Evolutionary conservation across 2,888 invertebrate species (phyloP).

Genomic region (Meteorus colon): DNA sequence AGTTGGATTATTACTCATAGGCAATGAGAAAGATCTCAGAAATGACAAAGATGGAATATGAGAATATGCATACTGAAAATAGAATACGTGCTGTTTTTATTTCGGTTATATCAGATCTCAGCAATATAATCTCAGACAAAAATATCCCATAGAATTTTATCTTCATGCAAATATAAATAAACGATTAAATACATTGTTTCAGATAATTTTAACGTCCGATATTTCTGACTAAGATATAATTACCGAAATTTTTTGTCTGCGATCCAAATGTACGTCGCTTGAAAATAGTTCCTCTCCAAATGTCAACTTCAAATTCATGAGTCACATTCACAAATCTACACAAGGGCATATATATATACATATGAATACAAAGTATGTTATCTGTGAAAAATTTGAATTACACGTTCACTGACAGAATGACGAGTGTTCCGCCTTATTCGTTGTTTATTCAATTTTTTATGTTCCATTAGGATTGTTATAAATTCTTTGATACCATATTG

Average conservation of each 20-base stretch:
- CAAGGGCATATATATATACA: neutral
- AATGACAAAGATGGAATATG: neutral
- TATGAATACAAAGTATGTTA: neutral
- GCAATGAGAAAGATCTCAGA: neutral
- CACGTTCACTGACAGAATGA: too few species aligned
- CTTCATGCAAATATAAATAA: too few species aligned
- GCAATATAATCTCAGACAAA: too few species aligned
- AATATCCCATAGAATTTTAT: too few species aligned
- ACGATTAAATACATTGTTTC: too few species aligned
- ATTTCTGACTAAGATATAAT: too few species aligned
- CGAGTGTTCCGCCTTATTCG: neutral
- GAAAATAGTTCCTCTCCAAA: too few species aligned
- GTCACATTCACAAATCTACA: constrained; percentile 21
- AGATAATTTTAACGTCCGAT: too few species aligned
- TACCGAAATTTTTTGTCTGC: neutral
- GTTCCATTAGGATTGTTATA: neutral
- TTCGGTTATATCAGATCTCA: too few species aligned
- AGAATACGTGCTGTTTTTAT: neutral
- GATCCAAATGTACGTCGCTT: too few species aligned
- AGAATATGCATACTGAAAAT: constrained; percentile 18
- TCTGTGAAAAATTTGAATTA: too few species aligned
- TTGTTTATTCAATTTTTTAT: neutral
- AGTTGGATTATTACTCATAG: neutral
- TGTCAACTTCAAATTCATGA: constrained; percentile 34
- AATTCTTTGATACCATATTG: neutral